Evolutionary conservation across 1,140 invertebrate genomes (phyloP), one percentile per base, ranked within the genome.

Genomic region (Calliphora vicina): DNA sequence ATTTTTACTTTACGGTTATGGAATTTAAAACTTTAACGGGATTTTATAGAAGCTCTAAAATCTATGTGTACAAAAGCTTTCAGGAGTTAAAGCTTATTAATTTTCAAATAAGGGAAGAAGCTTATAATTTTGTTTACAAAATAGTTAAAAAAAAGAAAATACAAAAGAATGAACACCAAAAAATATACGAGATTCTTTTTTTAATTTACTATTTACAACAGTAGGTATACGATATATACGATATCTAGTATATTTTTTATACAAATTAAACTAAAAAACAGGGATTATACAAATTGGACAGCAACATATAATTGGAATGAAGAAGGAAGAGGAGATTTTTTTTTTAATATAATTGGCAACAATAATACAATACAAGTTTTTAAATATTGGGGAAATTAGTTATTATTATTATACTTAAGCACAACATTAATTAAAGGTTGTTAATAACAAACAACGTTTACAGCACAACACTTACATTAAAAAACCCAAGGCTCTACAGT

Each of bases 371-470:
- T 67, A 61, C 12, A 67, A 67, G 5, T 23, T 8, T 67, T 67
- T 67, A 67, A 67, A 23, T 67, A 67, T 23, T 67, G n/a, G 29
- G 29, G 35, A 35, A 35, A n/a, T 57, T 57, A 67, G n/a, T n/a
- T n/a, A n/a, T n/a, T n/a, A n/a, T n/a, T n/a, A 20, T 6, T 67
- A 84, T 84, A 84, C 83, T 82, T 82, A 84, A 84, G 83, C 83
- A 84, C 83, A 84, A 84, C 83, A 84, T 82, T 81, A 73, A 84
- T 82, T 81, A 73, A 82, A 72, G 81, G 81, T 27, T 71, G 20
- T 82, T 82, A 82, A 23, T 71, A 86, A 29, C 57, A 85, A n/a
- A 82, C n/a, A 80, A 83, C 85, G 84, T 83, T 84, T 35, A 84
- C 26, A 57, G 26, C 81, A 80, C 84, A 85, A 73, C 83, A 85